These are phyloP conservation scores for Papilio polyxenes DNA, from an alignment of 1,140 invertebrate genomes.

Conservation along the genomic window DNA sequence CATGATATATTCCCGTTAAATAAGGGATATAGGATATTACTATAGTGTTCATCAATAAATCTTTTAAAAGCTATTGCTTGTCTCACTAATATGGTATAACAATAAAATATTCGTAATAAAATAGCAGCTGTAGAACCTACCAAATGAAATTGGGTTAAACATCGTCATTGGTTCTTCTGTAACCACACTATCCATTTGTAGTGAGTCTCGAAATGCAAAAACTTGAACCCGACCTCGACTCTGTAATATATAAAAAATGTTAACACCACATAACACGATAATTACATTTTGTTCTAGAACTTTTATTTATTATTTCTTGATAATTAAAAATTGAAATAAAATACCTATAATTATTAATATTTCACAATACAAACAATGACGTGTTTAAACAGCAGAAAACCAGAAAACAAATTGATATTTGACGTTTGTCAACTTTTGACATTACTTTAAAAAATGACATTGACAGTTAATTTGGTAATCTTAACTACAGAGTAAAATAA, in stretches of 20 bases:
- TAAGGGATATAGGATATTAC: too few species aligned
- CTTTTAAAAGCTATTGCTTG: not conserved
- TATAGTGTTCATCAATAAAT: too few species aligned
- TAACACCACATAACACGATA: not conserved
- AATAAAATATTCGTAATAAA: not conserved
- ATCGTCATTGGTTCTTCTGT: constrained; percentile 35
- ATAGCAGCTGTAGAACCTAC: constrained; percentile 35
- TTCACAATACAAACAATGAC: constrained; percentile 11
- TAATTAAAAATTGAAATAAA: not conserved
- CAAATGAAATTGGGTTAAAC: constrained; percentile 45
- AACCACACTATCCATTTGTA: constrained; percentile 40
- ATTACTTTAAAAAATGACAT: not conserved
- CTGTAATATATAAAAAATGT: not conserved
- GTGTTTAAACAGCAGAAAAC: not conserved
- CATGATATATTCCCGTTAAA: too few species aligned
- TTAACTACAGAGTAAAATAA: too few species aligned
- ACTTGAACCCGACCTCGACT: too few species aligned
- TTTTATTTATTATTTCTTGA: not conserved
- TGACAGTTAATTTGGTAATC: not conserved
- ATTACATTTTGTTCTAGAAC: not conserved
- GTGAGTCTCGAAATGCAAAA: not conserved
- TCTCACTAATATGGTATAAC: not conserved
- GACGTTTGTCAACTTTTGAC: not conserved
- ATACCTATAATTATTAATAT: not conserved
- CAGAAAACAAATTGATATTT: not conserved